Base-by-base conservation (phyloP, 2,113 vertebrate species). In the Vicugna pacos region DNA sequence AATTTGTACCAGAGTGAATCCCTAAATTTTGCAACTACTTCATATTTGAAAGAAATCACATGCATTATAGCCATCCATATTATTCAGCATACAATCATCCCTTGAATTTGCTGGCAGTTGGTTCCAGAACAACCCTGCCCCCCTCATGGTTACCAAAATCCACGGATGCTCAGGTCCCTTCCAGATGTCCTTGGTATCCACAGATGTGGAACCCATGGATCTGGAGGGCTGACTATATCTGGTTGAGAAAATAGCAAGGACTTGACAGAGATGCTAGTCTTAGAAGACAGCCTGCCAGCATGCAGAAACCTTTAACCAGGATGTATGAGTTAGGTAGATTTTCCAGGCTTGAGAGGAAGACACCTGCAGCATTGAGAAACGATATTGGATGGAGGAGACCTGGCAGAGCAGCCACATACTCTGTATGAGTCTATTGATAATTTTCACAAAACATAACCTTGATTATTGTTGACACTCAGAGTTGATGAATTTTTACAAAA, bases 331-430 rank as follows among this genome's bases (percentile, higher is more conserved):
- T 19, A 42, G 26, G 54, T 19, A 28, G n/a, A 32, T 15, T 54
- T 11, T 64, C 56, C 15, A 24, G 65, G 73, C 4, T 10, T 20
- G 15, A 8, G 12, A 35, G 1, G 42, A 81, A 7, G 65, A 72
- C 17, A 24, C 20, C 12, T 32, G 10, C 6, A 32, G 14, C 0
- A 1, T 24, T 1, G 16, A 38, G 14, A 28, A 42, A 65, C 75
- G 28, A 60, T 32, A 1, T 19, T 8, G 17, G 32, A 58, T 30
- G 0, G 1, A 10, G 42, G 46, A 12, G 20, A 11, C 3, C 26
- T 52, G 8, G 8, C 19, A 32, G 32, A 7, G 19, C 6, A 38
- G 54, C n/a, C 24, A 58, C 64, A 17, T 24, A 22, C 20, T 56
- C 32, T 60, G 8, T 24, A 58, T 22, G 30, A 12, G 7, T 56